Evolutionary conservation across 1,140 invertebrate species (phyloP).

Genomic region (Lerema accius): DNA sequence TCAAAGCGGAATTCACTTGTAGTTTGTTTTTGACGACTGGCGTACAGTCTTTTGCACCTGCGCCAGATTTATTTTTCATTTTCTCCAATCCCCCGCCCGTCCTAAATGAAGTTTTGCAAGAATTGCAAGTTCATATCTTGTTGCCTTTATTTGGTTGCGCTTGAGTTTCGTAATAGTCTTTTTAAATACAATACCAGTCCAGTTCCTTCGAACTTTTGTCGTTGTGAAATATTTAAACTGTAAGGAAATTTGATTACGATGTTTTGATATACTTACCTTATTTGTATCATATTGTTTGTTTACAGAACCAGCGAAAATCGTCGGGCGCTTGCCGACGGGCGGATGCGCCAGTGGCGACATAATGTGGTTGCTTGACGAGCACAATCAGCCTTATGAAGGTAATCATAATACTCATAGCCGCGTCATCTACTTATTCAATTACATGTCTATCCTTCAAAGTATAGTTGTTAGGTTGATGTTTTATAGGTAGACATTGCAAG

Average conservation of each 20-base stretch:
- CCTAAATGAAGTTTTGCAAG: constrained; percentile 57
- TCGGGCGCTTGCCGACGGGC: constrained; percentile 77
- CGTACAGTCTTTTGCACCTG: constrained; percentile 70
- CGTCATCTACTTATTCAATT: neutral
- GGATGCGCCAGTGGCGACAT: constrained; percentile 78
- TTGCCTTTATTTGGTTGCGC: constrained; percentile 13
- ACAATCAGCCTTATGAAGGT: constrained; percentile 81
- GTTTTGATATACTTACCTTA: no score
- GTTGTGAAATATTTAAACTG: constrained; percentile 1
- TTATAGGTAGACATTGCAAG: no score
- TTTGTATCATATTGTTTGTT: constrained; percentile 35
- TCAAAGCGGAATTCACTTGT: constrained; percentile 43
- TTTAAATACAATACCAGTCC: neutral
- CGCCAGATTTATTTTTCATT: constrained; percentile 57
- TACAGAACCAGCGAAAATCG: constrained; percentile 63
- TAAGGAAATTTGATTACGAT: neutral
- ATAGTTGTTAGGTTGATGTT: no score
- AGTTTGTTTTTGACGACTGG: constrained; percentile 58
- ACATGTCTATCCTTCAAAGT: neutral
- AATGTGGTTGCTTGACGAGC: constrained; percentile 83
- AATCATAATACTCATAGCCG: constrained; percentile 45
- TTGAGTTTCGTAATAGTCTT: constrained; percentile 23
- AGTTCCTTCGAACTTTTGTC: neutral
- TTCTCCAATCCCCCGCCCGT: constrained; percentile 35
- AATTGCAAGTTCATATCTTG: constrained; percentile 17